Evolutionary conservation across 2,797 vertebrate species (phyloP).

Genomic region (Chelon labrosus): DNA sequence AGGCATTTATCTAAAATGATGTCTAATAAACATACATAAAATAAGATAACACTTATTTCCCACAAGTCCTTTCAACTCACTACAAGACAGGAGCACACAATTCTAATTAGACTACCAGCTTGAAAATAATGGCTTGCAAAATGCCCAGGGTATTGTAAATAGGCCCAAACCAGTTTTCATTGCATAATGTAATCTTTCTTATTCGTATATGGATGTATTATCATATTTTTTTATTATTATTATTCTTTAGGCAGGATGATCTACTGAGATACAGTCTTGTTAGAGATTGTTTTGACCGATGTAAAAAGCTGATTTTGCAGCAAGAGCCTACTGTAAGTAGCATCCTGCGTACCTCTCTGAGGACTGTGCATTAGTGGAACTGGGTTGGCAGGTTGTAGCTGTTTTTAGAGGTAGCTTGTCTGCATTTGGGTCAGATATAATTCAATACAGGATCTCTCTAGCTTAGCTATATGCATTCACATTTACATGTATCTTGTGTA

Average conservation of each 20-base stretch:
- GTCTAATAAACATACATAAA: slow-evolving; percentile 3
- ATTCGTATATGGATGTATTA: not conserved
- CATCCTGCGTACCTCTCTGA: not conserved
- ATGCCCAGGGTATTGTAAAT: slow-evolving; percentile 5
- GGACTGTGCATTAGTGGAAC: slow-evolving; percentile 7
- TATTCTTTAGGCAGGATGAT: too few relatives aligned
- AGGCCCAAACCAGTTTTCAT: slow-evolving; percentile 15
- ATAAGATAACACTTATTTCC: slow-evolving; percentile 14
- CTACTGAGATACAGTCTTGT: too few relatives aligned
- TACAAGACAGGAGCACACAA: not conserved
- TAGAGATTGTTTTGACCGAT: too few relatives aligned
- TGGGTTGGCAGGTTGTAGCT: slow-evolving; percentile 4
- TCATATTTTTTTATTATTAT: not conserved
- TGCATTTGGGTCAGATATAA: slow-evolving; percentile 21
- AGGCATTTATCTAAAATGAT: not conserved
- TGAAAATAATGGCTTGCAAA: slow-evolving; percentile 9
- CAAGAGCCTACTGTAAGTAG: not conserved
- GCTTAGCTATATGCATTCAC: not conserved
- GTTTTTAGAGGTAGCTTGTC: slow-evolving; percentile 12
- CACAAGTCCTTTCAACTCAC: not conserved
- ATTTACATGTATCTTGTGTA: not conserved
- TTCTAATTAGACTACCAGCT: slow-evolving; percentile 19
- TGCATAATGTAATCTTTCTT: slow-evolving; percentile 14
- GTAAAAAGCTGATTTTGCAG: not conserved
- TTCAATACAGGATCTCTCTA: slow-evolving; percentile 1